These are phyloP conservation scores for Caenorhabditis imperialis DNA, from an alignment of 2,888 invertebrate species.

Conservation along the genomic window DNA sequence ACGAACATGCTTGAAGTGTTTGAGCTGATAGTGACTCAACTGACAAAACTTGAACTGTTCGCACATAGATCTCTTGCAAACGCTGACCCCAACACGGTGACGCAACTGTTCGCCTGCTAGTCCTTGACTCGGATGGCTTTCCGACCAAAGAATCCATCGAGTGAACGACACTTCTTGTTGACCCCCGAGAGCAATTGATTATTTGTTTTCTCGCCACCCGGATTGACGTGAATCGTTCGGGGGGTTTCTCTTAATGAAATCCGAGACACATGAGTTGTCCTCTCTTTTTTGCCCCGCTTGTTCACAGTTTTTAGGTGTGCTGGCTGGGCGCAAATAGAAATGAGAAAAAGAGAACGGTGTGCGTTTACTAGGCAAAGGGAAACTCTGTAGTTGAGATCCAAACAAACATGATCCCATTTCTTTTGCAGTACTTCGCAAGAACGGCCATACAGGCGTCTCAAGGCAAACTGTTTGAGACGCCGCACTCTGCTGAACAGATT, in stretches of 20 bases:
- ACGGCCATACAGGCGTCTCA: conserved; percentile 64
- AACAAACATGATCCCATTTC: conserved; percentile 1
- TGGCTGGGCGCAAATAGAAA: conserved; percentile 21
- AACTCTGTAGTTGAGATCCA: conserved; percentile 14
- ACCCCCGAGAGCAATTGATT: conserved; percentile 44
- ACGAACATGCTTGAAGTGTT: no score
- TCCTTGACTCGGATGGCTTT: conserved; percentile 12
- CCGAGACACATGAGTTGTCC: conserved; percentile 8
- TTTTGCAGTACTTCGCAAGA: conserved; percentile 75
- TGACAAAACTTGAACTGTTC: neutral
- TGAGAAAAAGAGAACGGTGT: neutral
- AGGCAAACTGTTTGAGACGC: conserved; percentile 67
- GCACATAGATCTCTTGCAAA: neutral
- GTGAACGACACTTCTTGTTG: conserved; percentile 30
- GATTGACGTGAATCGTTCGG: conserved; percentile 46
- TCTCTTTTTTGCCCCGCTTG: conserved; percentile 19
- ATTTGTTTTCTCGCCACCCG: conserved; percentile 49
- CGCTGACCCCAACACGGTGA: neutral
- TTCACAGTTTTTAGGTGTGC: conserved; percentile 24
- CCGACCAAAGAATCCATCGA: conserved; percentile 36
- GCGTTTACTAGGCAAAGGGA: neutral
- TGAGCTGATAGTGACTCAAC: no score
- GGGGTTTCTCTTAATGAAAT: conserved; percentile 43
- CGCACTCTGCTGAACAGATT: conserved; percentile 63
- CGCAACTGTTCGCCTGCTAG: neutral